Evolutionary conservation across 2,797 vertebrate genomes (phyloP).

Genomic region (Catostomus latipinnis): DNA sequence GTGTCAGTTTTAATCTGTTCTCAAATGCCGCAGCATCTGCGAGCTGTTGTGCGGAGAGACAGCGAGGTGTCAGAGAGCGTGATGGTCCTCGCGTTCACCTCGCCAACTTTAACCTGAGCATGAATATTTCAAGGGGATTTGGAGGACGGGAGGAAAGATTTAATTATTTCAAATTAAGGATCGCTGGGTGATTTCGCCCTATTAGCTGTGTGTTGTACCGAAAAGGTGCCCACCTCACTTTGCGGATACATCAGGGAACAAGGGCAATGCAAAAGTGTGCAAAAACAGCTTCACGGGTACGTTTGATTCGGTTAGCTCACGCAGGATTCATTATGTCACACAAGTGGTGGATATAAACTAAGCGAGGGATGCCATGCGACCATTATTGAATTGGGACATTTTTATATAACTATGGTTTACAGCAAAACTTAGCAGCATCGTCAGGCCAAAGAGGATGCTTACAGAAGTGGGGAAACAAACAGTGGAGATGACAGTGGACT

Average conservation of each 20-base stretch:
- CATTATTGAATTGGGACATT: too few species aligned
- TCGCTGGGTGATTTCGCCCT: conserved; percentile 57
- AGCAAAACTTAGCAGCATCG: too few species aligned
- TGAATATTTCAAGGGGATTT: conserved; percentile 67
- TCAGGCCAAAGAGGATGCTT: too few species aligned
- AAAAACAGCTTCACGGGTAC: not conserved
- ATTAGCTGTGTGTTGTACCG: conserved; percentile 36
- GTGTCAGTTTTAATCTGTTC: conserved; percentile 69
- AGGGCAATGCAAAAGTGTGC: conserved; percentile 29
- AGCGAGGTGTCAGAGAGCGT: conserved; percentile 57
- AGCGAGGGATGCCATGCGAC: too few species aligned
- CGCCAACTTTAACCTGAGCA: conserved; percentile 63
- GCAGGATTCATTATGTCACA: conserved; percentile 13
- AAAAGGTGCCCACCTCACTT: conserved; percentile 45
- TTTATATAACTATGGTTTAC: too few species aligned
- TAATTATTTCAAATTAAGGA: conserved; percentile 65
- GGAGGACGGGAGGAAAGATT: conserved; percentile 63
- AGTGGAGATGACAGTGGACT: too few species aligned
- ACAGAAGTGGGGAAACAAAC: too few species aligned
- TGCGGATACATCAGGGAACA: conserved; percentile 42
- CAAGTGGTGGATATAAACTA: too few species aligned
- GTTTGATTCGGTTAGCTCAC: conserved; percentile 40
- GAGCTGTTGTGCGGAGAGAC: conserved; percentile 48
- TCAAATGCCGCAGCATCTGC: conserved; percentile 58
- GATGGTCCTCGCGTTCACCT: conserved; percentile 60